Percentiles rank a stretch among this genome's conserved stretches.
Evolutionary conservation across 2,797 vertebrate species (phyloP).

Genomic region (Muscicapa striata): DNA sequence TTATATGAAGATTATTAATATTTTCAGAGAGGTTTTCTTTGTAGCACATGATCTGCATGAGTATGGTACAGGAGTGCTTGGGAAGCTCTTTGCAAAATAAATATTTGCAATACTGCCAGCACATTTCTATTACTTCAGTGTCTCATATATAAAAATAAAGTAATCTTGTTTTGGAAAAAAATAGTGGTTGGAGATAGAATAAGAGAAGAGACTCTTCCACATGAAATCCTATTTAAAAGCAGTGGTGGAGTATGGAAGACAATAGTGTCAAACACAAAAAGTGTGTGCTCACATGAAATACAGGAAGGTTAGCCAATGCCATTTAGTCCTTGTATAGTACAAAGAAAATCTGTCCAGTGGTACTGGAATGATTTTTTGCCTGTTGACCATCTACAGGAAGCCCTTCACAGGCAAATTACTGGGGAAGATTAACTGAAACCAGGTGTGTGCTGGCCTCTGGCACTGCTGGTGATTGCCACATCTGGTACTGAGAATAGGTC

Average conservation of each 20-base stretch:
- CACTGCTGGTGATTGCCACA: not conserved
- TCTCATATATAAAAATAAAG: not conserved
- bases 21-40: not conserved
- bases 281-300: not conserved
- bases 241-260: not conserved
- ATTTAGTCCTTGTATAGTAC: not conserved
- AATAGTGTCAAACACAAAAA: not conserved
- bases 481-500: not conserved
- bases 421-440: not conserved
- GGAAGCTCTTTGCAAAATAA: not conserved
- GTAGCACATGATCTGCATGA: not conserved
- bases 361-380: not conserved
- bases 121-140: not conserved
- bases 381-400: conserved; percentile 21
- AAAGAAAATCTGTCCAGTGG: not conserved
- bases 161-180: not conserved
- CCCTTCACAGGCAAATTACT: not conserved
- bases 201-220: not conserved
- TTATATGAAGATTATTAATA: not conserved
- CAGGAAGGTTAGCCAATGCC: not conserved
- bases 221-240: not conserved
- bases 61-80: not conserved
- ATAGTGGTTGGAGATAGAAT: not conserved
- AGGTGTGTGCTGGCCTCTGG: conserved; percentile 26
- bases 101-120: not conserved